A percentile compares a stretch with the other conserved stretches of the same genome.
phyloP scores from a whole-genome alignment of 2,888 invertebrate species.

The Eurois occulta region DNA sequence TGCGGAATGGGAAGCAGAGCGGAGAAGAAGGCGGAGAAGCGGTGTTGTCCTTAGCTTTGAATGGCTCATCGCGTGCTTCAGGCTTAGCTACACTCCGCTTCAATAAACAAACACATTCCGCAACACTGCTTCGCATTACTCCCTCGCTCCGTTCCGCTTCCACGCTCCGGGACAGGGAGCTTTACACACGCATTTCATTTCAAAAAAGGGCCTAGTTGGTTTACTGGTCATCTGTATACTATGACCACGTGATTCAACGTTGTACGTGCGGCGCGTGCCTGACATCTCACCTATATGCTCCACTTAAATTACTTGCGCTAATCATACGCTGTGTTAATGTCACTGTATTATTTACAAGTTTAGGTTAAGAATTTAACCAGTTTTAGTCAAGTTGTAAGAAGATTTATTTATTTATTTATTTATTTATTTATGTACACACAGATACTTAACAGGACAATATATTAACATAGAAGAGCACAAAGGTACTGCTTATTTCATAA shows the following conservation, averaged over 20 bases:
- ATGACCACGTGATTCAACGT: conserved; percentile 55
- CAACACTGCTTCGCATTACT: background rate
- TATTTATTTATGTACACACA: too few relatives aligned
- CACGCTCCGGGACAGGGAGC: background rate
- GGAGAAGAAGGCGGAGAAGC: background rate
- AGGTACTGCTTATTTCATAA: too few relatives aligned
- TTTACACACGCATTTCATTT: background rate
- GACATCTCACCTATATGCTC: conserved; percentile 65
- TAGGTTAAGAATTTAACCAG: background rate
- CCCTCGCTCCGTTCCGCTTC: background rate
- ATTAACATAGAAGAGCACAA: too few relatives aligned
- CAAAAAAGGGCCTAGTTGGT: background rate
- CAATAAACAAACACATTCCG: background rate
- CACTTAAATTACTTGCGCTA: conserved; percentile 56
- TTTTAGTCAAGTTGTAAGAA: background rate
- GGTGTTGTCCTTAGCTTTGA: background rate
- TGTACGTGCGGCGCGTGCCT: conserved; percentile 56
- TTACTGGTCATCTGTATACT: background rate
- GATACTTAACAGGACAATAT: too few relatives aligned
- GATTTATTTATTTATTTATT: too few relatives aligned
- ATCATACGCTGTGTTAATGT: conserved; percentile 50
- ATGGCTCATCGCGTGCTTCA: background rate
- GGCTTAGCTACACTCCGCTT: background rate
- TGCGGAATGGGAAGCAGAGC: background rate
- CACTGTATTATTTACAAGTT: conserved; percentile 39